Evolutionary conservation across 2,113 vertebrate genomes (phyloP), one percentile per base, ranked within the genome.

Genomic region (Alosa alosa): DNA sequence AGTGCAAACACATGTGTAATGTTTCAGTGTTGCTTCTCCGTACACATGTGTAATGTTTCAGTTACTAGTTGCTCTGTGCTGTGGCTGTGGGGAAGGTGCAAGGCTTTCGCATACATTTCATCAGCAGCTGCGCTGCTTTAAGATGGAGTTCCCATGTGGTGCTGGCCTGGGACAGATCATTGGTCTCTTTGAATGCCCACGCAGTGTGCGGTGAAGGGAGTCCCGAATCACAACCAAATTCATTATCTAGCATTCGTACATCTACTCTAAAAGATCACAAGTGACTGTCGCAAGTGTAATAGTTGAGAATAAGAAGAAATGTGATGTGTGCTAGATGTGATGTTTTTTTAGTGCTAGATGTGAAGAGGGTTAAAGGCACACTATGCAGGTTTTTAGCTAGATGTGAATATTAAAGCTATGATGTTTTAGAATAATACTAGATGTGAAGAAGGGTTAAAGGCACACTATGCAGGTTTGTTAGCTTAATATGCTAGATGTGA

Each of bases 171-270:
- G 64, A 72, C 64, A 72, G 1, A 36, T 36, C 0, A 36, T 72
- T 72, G 36, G 64, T 72, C 64, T 64, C 5, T 64, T 64, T 64
- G 57, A 64, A 13, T 72, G 64, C 64, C 64, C 64, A 72, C 64
- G 8, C 64, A 72, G 8, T 72, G 31, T 36, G 64, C 64, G 36
- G 31, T 8, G 10, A 11, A 72, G 25, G 64, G 25, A 36, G 64
- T 72, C 7, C 64, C 64, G 3, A 72, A 72, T 25, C 36, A 72
- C 64, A 72, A 72, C 36, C 64, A 72, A 11, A 68, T 68, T 68
- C 31, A 17, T 49, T 25, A 25, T 57, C 60, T 64, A 22, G 20
- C 22, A 6, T 8, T 22, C 20, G 2, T 64, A 72, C 11, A 72
- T 22, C 20, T 22, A 64, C 64, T 31, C 25, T 11, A 18, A 31